Percentiles rank a stretch among this genome's conserved stretches.
These are phyloP conservation scores for Neomorphus geoffroyi DNA, from an alignment of 2,797 vertebrate genomes.

Conservation along the genomic window DNA sequence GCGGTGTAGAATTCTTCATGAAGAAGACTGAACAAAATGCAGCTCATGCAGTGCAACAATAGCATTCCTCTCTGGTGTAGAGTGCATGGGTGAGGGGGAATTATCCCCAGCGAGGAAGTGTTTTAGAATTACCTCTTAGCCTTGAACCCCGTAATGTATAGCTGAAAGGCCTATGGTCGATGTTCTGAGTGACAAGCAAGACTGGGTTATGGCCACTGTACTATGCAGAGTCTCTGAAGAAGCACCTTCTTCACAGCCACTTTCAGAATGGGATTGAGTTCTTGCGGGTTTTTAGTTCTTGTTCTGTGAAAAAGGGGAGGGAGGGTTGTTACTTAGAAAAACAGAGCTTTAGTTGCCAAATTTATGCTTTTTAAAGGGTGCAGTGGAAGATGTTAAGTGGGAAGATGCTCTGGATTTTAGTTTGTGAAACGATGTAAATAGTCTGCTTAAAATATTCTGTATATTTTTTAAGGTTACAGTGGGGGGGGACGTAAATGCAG, in stretches of 20 bases:
- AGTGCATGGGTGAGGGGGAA: not conserved
- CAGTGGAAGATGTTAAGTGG: not conserved
- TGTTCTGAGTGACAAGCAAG: not conserved
- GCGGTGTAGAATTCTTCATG: not conserved
- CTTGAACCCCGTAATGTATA: accelerated
- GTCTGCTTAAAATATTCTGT: not conserved
- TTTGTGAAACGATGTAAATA: not conserved
- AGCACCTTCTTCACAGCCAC: not conserved
- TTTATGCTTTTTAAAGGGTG: not conserved
- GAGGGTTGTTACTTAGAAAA: not conserved
- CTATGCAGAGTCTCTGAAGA: not conserved
- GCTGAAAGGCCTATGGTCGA: not conserved
- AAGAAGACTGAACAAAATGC: not conserved
- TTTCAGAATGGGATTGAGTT: accelerated
- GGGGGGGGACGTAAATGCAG: not conserved
- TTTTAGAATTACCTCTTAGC: not conserved
- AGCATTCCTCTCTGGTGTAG: not conserved
- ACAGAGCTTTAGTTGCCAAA: not conserved
- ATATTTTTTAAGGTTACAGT: not conserved
- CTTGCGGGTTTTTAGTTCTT: not conserved
- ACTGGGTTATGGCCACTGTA: not conserved
- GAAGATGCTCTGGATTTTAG: not conserved
- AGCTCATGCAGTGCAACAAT: not conserved
- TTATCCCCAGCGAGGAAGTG: not conserved
- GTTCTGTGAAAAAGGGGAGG: not conserved